Evolutionary conservation across 2,113 vertebrate species (phyloP).

Genomic region (Anguilla rostrata): DNA sequence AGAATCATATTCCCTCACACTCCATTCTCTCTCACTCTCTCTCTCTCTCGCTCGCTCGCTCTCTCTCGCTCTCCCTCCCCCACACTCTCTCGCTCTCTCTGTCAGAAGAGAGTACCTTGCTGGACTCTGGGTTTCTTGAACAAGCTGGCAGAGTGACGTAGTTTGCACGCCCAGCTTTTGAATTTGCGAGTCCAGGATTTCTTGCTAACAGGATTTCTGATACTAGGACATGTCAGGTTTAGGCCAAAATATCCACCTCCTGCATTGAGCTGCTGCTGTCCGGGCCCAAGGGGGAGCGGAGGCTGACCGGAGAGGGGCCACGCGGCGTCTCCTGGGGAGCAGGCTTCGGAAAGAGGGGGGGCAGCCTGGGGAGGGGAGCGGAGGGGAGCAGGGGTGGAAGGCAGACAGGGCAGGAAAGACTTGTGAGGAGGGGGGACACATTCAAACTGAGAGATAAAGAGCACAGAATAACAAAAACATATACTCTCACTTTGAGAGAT

Average conservation of each 20-base stretch:
- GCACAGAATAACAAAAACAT: not conserved
- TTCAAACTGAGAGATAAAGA: not conserved
- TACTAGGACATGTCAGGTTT: conserved; percentile 97
- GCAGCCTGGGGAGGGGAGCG: conserved; percentile 70
- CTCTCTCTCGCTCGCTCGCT: conserved; percentile 63
- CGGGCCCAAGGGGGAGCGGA: conserved; percentile 70
- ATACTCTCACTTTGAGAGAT: not conserved
- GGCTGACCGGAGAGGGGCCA: conserved; percentile 67
- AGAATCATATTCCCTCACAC: conserved; percentile 57
- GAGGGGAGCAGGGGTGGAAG: conserved; percentile 23
- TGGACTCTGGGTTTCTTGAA: conserved; percentile 90
- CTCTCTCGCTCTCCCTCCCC: conserved; percentile 41
- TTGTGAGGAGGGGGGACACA: not conserved
- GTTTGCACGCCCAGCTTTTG: conserved; percentile 94
- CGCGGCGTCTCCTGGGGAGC: conserved; percentile 72
- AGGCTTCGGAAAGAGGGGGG: conserved; percentile 73
- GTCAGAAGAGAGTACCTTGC: conserved; percentile 89
- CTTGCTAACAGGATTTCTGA: conserved; percentile 96
- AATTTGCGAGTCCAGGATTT: conserved; percentile 95
- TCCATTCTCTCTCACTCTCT: conserved; percentile 68
- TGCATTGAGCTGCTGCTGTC: conserved; percentile 83
- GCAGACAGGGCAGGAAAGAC: not conserved
- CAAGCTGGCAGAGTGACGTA: conserved; percentile 91
- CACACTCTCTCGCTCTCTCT: conserved; percentile 63
- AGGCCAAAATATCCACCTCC: conserved; percentile 98